phyloP scores from a whole-genome alignment of 2,113 vertebrate species.

The Tragelaphus strepsiceros region DNA sequence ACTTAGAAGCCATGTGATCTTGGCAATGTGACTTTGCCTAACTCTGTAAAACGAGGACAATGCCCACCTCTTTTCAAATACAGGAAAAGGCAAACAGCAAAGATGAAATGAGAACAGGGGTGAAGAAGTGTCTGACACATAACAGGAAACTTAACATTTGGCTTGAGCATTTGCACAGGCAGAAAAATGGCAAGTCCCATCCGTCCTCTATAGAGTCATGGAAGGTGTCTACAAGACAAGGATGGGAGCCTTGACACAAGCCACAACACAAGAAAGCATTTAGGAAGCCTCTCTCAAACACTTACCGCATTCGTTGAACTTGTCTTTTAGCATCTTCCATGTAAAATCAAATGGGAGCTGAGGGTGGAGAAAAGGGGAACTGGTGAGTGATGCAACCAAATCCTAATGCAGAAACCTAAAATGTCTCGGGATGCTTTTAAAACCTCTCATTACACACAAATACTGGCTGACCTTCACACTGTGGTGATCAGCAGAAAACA shows the following conservation, averaged over 20 bases:
- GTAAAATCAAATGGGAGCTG: conserved; percentile 98
- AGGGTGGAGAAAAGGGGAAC: conserved; percentile 41
- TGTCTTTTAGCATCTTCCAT: conserved; percentile 99
- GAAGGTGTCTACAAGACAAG: neutral
- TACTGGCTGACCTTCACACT: neutral
- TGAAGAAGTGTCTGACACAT: neutral
- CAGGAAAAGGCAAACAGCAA: neutral
- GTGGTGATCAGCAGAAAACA: neutral
- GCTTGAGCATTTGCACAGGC: neutral
- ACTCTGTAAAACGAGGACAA: neutral
- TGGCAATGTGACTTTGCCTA: neutral
- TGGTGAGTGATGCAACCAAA: neutral
- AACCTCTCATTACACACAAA: neutral
- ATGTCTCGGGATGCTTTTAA: neutral
- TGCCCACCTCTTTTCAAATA: neutral
- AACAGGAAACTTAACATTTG: neutral
- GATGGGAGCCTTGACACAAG: neutral
- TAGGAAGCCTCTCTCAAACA: neutral
- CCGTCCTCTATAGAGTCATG: neutral
- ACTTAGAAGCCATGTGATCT: neutral
- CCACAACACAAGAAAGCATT: neutral
- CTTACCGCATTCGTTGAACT: conserved; percentile 96
- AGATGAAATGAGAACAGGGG: neutral
- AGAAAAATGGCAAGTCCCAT: conserved; percentile 32
- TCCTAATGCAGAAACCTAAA: neutral